A percentile compares a stretch with the other conserved stretches of the same genome.
These are phyloP conservation scores for Drosophila picticornis DNA, from an alignment of 2,888 invertebrate species.

Conservation along the genomic window DNA sequence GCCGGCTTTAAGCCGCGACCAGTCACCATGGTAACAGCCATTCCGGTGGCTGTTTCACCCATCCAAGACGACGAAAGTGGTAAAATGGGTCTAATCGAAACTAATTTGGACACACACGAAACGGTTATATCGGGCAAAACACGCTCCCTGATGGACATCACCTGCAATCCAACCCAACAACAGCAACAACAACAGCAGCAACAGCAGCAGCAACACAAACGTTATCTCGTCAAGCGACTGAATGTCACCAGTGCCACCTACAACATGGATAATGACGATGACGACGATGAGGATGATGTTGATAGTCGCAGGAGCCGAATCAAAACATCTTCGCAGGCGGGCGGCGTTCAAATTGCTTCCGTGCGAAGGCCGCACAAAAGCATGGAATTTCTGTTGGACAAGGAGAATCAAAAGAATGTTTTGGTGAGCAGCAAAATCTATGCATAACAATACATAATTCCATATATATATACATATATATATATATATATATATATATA, in stretches of 20 bases:
- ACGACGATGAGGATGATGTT: conserved; percentile 55
- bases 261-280: conserved; percentile 56
- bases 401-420: conserved; percentile 94
- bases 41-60: conserved; percentile 57
- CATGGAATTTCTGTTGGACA: conserved; percentile 98
- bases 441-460: conserved; percentile 10
- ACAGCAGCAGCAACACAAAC: conserved; percentile 47
- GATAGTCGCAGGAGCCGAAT: conserved; percentile 79
- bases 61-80: conserved; percentile 34
- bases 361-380: conserved; percentile 91
- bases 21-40: conserved; percentile 66
- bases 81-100: conserved; percentile 93
- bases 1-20: conserved; percentile 40
- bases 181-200: conserved; percentile 48
- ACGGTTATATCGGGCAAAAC: conserved; percentile 88
- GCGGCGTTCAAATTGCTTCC: conserved; percentile 82
- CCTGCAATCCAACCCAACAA: conserved; percentile 82
- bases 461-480: neutral
- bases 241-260: conserved; percentile 68
- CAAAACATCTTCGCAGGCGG: conserved; percentile 70
- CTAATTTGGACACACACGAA: conserved; percentile 93
- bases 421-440: conserved; percentile 88
- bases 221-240: conserved; percentile 72
- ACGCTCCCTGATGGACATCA: conserved; percentile 89
- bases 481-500: neutral